A percentile compares a stretch with the other conserved stretches of the same genome.
phyloP scores from a whole-genome alignment of 2,888 invertebrate genomes.

The Orthonevra nobilis region DNA sequence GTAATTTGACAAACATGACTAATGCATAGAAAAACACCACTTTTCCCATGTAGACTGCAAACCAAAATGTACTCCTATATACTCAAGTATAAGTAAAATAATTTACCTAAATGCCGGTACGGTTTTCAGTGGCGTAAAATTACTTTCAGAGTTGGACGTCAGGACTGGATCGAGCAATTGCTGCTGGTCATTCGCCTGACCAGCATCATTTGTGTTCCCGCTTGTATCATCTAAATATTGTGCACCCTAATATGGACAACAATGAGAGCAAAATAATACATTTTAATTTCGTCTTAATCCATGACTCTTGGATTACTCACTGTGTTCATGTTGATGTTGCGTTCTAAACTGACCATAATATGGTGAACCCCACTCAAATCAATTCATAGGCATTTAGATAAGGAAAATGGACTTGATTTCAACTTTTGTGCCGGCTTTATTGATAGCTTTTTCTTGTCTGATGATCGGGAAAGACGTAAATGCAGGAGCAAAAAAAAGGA shows the following conservation, averaged over 20 bases:
- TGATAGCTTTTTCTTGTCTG: too few species aligned
- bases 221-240: conserved; percentile 73
- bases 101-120: conserved; percentile 77
- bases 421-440: too few species aligned
- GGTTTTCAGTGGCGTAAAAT: conserved; percentile 77
- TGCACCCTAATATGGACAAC: conserved; percentile 75
- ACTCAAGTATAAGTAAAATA: neutral
- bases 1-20: conserved; percentile 9
- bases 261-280: conserved; percentile 14
- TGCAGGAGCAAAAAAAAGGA: too few species aligned
- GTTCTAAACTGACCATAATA: conserved; percentile 73
- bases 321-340: conserved; percentile 72
- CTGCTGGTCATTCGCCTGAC: conserved; percentile 73
- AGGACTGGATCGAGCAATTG: conserved; percentile 77
- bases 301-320: conserved; percentile 57
- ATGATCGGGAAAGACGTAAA: too few species aligned
- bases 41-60: neutral
- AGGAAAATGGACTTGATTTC: neutral
- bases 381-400: conserved; percentile 44
- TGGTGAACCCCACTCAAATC: conserved; percentile 27
- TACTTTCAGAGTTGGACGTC: conserved; percentile 74
- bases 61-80: neutral
- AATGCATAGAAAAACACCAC: neutral
- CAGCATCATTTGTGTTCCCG: conserved; percentile 52
- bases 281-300: neutral